Conservation (phyloP, 2,797 vertebrate species). For the Lemur catta region DNA sequence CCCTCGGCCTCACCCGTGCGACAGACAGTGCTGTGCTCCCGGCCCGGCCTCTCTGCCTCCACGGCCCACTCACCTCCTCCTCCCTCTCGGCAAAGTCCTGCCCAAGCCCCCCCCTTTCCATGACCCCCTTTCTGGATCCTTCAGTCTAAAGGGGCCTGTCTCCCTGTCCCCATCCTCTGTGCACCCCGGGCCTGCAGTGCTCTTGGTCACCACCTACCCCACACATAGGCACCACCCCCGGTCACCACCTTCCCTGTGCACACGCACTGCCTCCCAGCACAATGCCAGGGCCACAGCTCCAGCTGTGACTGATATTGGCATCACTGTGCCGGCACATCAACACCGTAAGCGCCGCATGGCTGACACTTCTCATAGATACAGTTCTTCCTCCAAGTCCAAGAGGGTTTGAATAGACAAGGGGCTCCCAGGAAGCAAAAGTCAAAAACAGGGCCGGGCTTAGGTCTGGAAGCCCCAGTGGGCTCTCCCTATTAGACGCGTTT, state of each 20-base stretch:
- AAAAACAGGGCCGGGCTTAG: background rate
- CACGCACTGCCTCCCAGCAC: background rate
- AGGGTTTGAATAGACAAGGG: no score
- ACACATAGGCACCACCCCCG: fast-evolving
- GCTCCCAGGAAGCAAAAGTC: no score
- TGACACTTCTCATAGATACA: background rate
- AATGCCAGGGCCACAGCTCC: background rate
- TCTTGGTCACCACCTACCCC: no score
- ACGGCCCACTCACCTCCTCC: background rate
- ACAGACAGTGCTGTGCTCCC: background rate
- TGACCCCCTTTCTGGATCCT: background rate
- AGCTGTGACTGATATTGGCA: fast-evolving
- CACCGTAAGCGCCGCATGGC: fast-evolving
- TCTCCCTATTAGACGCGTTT: background rate
- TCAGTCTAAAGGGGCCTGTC: no score
- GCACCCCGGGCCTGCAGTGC: fast-evolving
- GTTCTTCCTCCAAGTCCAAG: background rate
- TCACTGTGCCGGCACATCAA: fast-evolving
- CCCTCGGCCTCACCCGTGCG: fast-evolving
- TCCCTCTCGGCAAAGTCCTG: background rate
- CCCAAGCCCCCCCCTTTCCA: background rate
- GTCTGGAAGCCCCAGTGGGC: background rate
- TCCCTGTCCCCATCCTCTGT: background rate
- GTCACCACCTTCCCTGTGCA: fast-evolving
- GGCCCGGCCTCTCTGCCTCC: background rate